Evolutionary conservation across 1,140 invertebrate genomes (phyloP).

Genomic region (Phymorhynchus buccinoides): DNA sequence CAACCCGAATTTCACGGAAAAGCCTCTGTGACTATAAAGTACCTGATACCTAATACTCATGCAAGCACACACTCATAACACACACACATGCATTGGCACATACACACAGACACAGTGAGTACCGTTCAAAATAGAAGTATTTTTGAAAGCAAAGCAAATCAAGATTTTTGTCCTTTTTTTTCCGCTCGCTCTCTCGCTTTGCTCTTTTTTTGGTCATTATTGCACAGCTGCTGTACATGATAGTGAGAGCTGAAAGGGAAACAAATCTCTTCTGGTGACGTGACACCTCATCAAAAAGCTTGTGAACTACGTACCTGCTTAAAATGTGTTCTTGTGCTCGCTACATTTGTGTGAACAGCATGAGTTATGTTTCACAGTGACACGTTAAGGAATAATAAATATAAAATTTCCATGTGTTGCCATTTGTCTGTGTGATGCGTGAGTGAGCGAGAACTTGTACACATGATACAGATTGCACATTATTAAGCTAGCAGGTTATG

Average conservation of each 20-base stretch:
- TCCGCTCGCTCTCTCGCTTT: too few species aligned
- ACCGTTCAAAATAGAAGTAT: background rate
- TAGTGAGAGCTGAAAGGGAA: background rate
- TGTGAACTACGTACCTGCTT: background rate
- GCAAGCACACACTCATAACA: background rate
- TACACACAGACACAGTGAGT: background rate
- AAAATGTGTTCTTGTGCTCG: background rate
- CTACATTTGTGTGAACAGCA: background rate
- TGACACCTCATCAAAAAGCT: background rate
- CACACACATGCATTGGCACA: background rate
- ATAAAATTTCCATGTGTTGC: constrained; percentile 3
- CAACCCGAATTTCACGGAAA: too few species aligned
- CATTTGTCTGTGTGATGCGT: background rate
- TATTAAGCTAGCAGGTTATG: too few species aligned
- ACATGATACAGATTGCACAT: too few species aligned
- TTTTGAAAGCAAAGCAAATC: background rate
- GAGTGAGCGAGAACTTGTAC: too few species aligned
- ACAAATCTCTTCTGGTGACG: background rate
- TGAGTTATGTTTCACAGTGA: background rate
- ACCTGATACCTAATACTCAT: too few species aligned
- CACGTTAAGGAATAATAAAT: background rate
- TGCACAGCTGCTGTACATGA: background rate
- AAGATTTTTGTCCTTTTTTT: background rate
- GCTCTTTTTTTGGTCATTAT: too few species aligned
- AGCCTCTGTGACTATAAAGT: too few species aligned